Conservation (phyloP, 2,888 invertebrate species). For the Epistrophe grossulariae region DNA sequence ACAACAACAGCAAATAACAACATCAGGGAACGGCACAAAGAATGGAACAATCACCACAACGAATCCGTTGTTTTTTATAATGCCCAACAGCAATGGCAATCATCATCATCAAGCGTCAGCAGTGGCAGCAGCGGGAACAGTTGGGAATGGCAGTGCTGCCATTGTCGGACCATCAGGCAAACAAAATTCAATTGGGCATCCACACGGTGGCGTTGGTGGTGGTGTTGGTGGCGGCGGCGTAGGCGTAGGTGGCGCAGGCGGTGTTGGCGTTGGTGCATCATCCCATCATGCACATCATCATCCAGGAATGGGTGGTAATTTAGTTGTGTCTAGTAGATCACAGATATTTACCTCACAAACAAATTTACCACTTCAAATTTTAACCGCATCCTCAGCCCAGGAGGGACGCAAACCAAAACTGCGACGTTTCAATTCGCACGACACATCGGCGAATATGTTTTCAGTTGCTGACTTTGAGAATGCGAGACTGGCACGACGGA, state of each 20-base stretch:
- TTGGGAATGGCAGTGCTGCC: conserved; percentile 40
- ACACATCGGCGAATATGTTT: conserved; percentile 84
- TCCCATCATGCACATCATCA: conserved; percentile 76
- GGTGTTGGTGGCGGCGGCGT: not conserved
- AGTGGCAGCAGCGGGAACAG: conserved; percentile 34
- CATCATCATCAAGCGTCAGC: conserved; percentile 51
- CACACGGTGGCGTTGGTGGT: not conserved
- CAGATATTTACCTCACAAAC: conserved; percentile 79
- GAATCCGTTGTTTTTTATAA: conserved; percentile 80
- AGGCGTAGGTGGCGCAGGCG: not conserved
- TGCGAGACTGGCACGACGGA: conserved; percentile 83
- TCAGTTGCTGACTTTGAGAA: conserved; percentile 84
- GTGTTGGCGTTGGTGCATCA: conserved; percentile 26
- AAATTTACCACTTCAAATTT: conserved; percentile 79
- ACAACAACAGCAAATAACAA: conserved; percentile 63
- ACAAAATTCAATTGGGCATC: conserved; percentile 38
- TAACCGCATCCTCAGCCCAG: conserved; percentile 77
- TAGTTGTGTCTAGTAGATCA: conserved; percentile 77
- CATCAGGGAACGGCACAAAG: conserved; percentile 78
- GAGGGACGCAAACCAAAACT: conserved; percentile 83
- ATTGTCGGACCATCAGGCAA: conserved; percentile 34
- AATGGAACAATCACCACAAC: conserved; percentile 78
- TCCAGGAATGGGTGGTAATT: conserved; percentile 77
- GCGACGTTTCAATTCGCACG: conserved; percentile 83
- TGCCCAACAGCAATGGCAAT: conserved; percentile 78